Conservation (phyloP, 1,140 invertebrate genomes). For the Sycobia sp. region DNA sequence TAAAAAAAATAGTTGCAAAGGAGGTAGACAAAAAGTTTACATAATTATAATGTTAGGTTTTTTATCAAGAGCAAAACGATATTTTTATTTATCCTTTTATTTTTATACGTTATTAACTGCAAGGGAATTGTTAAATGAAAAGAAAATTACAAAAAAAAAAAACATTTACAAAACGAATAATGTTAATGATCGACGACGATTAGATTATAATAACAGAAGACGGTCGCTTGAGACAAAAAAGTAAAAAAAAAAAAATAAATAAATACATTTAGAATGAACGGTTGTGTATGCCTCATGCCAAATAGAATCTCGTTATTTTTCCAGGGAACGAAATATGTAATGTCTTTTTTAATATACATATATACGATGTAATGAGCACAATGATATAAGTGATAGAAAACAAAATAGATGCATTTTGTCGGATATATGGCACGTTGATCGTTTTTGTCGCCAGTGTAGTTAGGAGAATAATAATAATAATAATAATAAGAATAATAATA, state of each 20-base stretch:
- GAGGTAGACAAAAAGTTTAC: constrained; percentile 17
- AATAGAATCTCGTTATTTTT: constrained; percentile 36
- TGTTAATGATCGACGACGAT: constrained; percentile 26
- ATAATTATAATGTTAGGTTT: constrained; percentile 44
- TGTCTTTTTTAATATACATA: constrained; percentile 18
- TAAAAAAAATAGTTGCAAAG: constrained; percentile 11
- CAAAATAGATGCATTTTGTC: constrained; percentile 25
- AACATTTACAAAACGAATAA: constrained; percentile 15
- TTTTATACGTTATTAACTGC: constrained; percentile 46
- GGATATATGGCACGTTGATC: constrained; percentile 8
- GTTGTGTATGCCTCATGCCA: constrained; percentile 28
- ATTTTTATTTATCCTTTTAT: constrained; percentile 56
- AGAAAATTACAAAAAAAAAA: constrained; percentile 34
- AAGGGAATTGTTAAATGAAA: constrained; percentile 34
- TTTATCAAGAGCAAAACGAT: constrained; percentile 49
- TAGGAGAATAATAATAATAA: constrained; percentile 1
- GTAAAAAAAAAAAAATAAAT: background rate
- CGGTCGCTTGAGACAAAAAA: constrained; percentile 16
- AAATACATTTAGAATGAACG: constrained; percentile 16
- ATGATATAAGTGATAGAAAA: constrained; percentile 11
- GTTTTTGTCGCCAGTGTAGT: constrained; percentile 27
- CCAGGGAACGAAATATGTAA: constrained; percentile 16
- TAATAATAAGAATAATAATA: background rate
- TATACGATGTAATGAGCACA: constrained; percentile 8
- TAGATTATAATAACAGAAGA: constrained; percentile 14